Conservation (phyloP, 2,888 invertebrate species). For the Lysandra bellargus region DNA sequence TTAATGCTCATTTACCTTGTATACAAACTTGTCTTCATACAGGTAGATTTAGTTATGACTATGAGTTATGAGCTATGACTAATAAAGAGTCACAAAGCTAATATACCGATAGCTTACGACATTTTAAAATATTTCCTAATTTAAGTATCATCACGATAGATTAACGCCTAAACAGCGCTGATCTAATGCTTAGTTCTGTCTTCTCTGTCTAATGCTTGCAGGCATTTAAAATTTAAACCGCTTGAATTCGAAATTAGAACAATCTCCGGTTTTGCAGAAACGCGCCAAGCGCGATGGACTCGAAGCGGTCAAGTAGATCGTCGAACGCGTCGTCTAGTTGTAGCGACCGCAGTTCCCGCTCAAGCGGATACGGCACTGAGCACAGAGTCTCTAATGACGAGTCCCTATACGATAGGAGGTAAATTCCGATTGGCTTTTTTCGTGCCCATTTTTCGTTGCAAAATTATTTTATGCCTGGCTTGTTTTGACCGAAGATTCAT, state of each 20-base stretch:
- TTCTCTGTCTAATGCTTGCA: not conserved
- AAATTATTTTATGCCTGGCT: conserved; percentile 4
- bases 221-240: not conserved
- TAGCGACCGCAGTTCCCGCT: conserved; percentile 69
- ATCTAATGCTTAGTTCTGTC: not conserved
- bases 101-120: not conserved
- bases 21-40: not conserved
- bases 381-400: conserved; percentile 63
- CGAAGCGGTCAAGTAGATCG: conserved; percentile 69
- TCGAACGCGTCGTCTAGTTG: conserved; percentile 73
- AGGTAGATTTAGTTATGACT: not conserved
- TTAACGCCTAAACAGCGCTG: not conserved
- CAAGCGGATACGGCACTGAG: conserved; percentile 72
- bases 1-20: not conserved
- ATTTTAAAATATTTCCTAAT: not conserved
- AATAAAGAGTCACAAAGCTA: not conserved
- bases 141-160: not conserved
- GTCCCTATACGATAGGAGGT: conserved; percentile 67
- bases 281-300: conserved; percentile 48
- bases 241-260: not conserved
- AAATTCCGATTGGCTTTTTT: conserved; percentile 38
- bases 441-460: not conserved
- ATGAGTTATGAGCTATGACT: not conserved
- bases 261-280: conserved; percentile 36
- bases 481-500: not conserved